phyloP scores from a whole-genome alignment of 2,888 invertebrate species.

The Trilocha varians region DNA sequence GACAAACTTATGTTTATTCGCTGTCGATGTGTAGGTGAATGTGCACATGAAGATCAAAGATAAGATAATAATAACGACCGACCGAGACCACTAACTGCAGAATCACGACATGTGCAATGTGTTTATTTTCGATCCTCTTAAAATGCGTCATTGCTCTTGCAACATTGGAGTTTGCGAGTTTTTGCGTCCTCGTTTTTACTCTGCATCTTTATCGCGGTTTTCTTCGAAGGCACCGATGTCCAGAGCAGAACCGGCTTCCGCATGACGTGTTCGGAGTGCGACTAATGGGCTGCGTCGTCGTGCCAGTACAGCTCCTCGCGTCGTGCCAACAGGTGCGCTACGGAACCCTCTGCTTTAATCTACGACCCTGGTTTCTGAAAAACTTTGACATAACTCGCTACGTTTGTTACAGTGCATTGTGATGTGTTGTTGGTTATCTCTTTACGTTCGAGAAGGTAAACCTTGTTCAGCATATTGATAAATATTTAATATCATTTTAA shows the following conservation, averaged over 20 bases:
- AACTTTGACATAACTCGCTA: conserved; percentile 25
- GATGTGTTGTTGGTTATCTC: conserved; percentile 18
- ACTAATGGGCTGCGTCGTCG: conserved; percentile 51
- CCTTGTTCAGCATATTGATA: background rate
- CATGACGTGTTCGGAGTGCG: conserved; percentile 57
- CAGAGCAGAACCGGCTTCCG: conserved; percentile 65
- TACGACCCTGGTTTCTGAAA: conserved; percentile 39
- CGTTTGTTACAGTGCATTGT: conserved; percentile 33
- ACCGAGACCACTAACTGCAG: conserved; percentile 6
- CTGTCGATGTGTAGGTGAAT: background rate
- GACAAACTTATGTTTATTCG: background rate
- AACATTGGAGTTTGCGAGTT: conserved; percentile 6
- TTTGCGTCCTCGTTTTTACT: conserved; percentile 24
- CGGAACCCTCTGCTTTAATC: conserved; percentile 34
- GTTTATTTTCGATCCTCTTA: conserved; percentile 10
- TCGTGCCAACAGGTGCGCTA: conserved; percentile 62
- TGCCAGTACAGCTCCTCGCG: conserved; percentile 64
- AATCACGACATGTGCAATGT: conserved; percentile 10
- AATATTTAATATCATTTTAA: too few species aligned
- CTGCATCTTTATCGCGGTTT: conserved; percentile 46
- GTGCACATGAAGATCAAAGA: background rate
- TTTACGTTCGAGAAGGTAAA: background rate
- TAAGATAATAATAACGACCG: conserved; percentile 3
- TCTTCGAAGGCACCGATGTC: conserved; percentile 48
- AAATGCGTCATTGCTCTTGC: conserved; percentile 12